These are phyloP conservation scores for Dione vanillae DNA, from an alignment of 2,888 invertebrate species.

Conservation along the genomic window DNA sequence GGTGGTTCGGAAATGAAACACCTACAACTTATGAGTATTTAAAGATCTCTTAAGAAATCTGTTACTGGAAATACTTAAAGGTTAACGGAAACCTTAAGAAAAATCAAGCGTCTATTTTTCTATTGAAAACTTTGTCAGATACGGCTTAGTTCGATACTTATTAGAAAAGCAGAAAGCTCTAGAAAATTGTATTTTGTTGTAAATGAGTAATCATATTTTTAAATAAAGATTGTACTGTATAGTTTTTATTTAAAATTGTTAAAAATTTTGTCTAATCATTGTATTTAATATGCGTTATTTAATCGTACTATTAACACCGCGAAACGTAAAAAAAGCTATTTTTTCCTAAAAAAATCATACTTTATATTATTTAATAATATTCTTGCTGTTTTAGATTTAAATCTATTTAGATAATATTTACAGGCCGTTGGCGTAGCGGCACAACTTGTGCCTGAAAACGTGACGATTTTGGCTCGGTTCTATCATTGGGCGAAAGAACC, in stretches of 20 bases:
- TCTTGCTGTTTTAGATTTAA: too few species aligned
- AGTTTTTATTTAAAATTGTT: not conserved
- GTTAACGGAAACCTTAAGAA: conserved; percentile 21
- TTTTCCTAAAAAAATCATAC: not conserved
- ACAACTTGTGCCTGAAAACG: not conserved
- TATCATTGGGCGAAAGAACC: not conserved
- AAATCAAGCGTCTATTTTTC: not conserved
- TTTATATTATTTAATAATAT: too few species aligned
- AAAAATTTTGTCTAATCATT: not conserved
- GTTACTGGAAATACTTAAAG: conserved; percentile 1
- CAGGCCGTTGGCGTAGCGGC: not conserved
- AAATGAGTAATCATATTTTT: not conserved
- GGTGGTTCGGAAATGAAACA: conserved; percentile 40
- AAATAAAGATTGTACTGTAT: too few species aligned
- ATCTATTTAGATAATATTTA: not conserved
- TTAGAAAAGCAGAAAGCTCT: conserved; percentile 3
- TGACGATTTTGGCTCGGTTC: not conserved
- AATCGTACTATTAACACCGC: too few species aligned
- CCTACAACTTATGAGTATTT: conserved; percentile 25
- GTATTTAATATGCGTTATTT: not conserved
- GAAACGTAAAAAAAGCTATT: not conserved
- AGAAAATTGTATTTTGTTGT: not conserved
- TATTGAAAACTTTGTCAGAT: conserved; percentile 4
- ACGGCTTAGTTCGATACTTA: not conserved
- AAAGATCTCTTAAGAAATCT: conserved; percentile 8